Base-by-base conservation (phyloP, 1,140 invertebrate species). In the Adoxophyes honmai region DNA sequence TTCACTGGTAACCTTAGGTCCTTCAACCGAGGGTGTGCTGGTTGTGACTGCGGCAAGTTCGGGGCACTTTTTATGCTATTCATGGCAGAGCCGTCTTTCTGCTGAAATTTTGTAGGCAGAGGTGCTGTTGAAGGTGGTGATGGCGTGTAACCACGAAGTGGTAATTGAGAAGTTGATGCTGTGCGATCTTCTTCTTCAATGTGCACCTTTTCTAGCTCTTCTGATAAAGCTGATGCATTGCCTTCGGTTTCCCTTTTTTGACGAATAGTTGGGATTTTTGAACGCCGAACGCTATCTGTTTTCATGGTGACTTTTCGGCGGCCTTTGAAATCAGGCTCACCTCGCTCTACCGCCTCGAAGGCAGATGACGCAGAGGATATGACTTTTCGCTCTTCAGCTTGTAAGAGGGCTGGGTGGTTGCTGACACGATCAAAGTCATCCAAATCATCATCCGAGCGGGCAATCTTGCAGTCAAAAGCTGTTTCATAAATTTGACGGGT, bases 381-480 rank as follows among this genome's bases (percentile, higher is more conserved):
- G 66, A 86, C 75, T 68, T 86, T 86, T 1, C 87, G 78, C 51
- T 90, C 89, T 52, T 89, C 85, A 54, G 88, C 87, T 88, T 93
- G 86, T 70, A 93, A 73, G 34, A 96, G 82, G n/a, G 94, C 92
- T 1, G 94, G 94, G 76, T 95, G 94, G 78, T 96, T 96, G 55
- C 93, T 94, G 38, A 96, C 93, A 61, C 94, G 92, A 70, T 96
- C 94, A 15, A 95, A 91, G 66, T 95, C 94, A 71, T 96, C 94
- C 48, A 96, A 90, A 72, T 96, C 94, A 78, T 96, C 94, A 69
- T 95, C 94, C 7, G 94, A 95, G 38, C 94, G 93, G 70, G 92
- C 94, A 73, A 96, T 93, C 79, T 95, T 95, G 77, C 94, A 96
- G 80, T 96, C 96, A 84, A 97, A 97, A 36, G 96, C 96, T 34